Evolutionary conservation across 2,888 invertebrate species (phyloP).

Genomic region (Tenthredo amoena): DNA sequence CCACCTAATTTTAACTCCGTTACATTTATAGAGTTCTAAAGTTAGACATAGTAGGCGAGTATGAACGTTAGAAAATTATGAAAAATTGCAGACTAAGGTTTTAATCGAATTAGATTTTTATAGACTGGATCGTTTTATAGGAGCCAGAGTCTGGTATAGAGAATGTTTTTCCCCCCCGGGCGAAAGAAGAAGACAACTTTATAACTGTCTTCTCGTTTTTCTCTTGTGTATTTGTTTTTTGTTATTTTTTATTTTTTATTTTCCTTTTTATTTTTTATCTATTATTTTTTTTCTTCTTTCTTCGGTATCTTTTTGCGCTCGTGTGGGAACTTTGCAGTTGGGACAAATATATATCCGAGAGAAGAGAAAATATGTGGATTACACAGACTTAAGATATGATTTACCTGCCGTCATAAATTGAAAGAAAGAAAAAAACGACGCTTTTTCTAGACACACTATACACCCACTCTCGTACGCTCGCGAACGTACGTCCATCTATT

Average conservation of each 20-base stretch:
- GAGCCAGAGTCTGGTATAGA: background rate
- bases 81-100: background rate
- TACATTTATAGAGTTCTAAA: background rate
- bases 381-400: constrained; percentile 50
- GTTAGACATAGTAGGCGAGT: background rate
- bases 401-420: constrained; percentile 44
- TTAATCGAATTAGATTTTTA: background rate
- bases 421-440: background rate
- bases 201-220: background rate
- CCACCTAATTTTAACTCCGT: background rate
- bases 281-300: background rate
- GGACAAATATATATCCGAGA: constrained; percentile 27
- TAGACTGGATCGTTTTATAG: background rate
- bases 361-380: constrained; percentile 33
- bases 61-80: background rate
- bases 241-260: background rate
- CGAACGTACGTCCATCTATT: background rate
- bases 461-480: background rate
- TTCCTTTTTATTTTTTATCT: background rate
- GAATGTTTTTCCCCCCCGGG: background rate
- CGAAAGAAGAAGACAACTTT: background rate
- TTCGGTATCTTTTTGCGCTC: background rate
- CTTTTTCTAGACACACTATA: background rate
- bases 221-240: background rate
- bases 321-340: constrained; percentile 46